Evolutionary conservation across 2,797 vertebrate species (phyloP).

Genomic region (Neosalanx taihuensis): DNA sequence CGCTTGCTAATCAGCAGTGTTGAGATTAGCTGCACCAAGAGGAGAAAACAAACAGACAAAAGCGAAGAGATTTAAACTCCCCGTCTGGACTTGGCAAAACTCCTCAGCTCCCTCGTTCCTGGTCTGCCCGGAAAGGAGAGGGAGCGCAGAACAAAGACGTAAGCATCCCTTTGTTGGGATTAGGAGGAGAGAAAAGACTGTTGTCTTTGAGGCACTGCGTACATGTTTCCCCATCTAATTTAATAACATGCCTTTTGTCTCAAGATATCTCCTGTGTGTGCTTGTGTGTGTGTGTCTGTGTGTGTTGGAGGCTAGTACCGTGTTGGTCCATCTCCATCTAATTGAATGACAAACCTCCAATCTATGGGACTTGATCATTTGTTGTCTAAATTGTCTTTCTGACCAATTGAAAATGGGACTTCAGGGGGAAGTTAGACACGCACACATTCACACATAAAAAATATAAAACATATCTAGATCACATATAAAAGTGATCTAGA

Average conservation of each 20-base stretch:
- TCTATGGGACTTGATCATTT: constrained; percentile 30
- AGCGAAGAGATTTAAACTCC: constrained; percentile 38
- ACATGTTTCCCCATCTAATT: constrained; percentile 66
- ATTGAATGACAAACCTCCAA: constrained; percentile 26
- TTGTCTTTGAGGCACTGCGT: constrained; percentile 61
- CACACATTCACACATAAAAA: background rate
- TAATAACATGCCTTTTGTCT: constrained; percentile 63
- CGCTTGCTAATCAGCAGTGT: constrained; percentile 58
- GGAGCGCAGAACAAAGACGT: constrained; percentile 54
- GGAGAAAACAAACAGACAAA: constrained; percentile 47
- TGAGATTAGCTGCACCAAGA: constrained; percentile 54
- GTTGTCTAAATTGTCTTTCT: constrained; percentile 41
- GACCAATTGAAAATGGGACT: constrained; percentile 39
- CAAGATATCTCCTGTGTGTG: constrained; percentile 36
- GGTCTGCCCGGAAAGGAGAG: constrained; percentile 58
- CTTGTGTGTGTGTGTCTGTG: background rate
- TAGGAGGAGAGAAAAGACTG: constrained; percentile 62
- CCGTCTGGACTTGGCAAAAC: constrained; percentile 57
- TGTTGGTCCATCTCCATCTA: background rate
- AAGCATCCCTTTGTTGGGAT: constrained; percentile 71
- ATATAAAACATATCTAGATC: too few species aligned
- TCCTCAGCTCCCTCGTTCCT: constrained; percentile 54
- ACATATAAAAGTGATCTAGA: background rate
- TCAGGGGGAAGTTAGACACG: background rate
- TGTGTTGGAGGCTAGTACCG: background rate